A percentile compares a stretch with the other conserved stretches of the same genome.
Evolutionary conservation across 2,888 invertebrate genomes (phyloP).

Genomic region (Corythucha ciliata): DNA sequence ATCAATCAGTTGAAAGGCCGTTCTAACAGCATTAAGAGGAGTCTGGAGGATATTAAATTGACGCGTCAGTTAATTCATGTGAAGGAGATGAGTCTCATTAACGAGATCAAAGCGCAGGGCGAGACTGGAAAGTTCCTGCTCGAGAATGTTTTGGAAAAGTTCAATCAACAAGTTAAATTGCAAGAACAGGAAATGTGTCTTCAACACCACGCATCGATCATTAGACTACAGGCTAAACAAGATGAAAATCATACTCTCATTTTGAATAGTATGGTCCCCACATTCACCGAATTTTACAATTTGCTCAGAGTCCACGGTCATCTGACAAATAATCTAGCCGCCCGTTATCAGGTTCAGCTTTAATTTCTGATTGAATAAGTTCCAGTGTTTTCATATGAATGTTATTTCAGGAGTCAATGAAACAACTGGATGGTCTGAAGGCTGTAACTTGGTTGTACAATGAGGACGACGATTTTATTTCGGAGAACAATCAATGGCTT

Average conservation of each 20-base stretch:
- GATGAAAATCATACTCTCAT: slow-evolving; percentile 43
- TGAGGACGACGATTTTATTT: no score
- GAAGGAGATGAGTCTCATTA: slow-evolving; percentile 32
- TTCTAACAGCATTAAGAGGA: slow-evolving; percentile 34
- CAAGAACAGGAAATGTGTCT: slow-evolving; percentile 19
- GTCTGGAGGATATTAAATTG: slow-evolving; percentile 23
- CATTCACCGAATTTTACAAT: slow-evolving; percentile 51
- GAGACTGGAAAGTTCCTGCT: slow-evolving; percentile 29
- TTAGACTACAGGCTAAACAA: slow-evolving; percentile 44
- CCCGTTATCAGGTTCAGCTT: slow-evolving; percentile 51
- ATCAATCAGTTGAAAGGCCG: slow-evolving; percentile 40
- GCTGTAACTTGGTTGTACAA: slow-evolving; percentile 53
- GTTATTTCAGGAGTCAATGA: slow-evolving; percentile 43
- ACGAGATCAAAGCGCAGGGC: slow-evolving; percentile 37
- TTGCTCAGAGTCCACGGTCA: slow-evolving; percentile 52
- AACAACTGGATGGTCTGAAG: slow-evolving; percentile 50
- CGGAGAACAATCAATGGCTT: no score
- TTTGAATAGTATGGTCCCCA: slow-evolving; percentile 46
- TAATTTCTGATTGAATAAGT: no score
- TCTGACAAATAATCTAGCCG: slow-evolving; percentile 48
- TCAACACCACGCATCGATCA: slow-evolving; percentile 39
- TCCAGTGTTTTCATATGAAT: no score
- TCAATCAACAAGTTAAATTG: slow-evolving; percentile 9
- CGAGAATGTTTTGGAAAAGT: slow-evolving; percentile 13
- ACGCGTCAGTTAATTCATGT: slow-evolving; percentile 26